These are phyloP conservation scores for Gorsachius goisagi DNA, from an alignment of 2,113 vertebrate species.

Conservation along the genomic window DNA sequence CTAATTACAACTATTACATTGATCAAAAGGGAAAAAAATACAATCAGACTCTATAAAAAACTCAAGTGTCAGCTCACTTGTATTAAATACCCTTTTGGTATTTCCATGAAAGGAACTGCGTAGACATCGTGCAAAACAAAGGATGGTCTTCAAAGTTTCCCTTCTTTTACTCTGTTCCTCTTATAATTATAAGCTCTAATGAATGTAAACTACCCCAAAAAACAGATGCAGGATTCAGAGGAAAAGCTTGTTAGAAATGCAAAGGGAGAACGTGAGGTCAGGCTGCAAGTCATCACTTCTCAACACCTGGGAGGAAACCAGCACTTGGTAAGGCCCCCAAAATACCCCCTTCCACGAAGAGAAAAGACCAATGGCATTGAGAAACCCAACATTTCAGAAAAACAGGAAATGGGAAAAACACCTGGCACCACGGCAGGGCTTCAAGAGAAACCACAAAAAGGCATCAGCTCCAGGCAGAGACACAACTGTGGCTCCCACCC, in stretches of 20 bases:
- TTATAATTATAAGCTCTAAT: background rate
- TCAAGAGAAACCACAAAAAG: background rate
- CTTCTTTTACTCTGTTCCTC: background rate
- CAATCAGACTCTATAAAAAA: background rate
- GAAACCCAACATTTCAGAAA: background rate
- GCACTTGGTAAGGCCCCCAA: background rate
- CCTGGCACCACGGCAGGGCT: background rate
- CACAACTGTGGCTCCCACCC: background rate
- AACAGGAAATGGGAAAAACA: background rate
- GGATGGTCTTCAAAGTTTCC: constrained; percentile 19
- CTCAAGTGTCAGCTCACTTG: background rate
- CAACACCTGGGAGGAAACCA: background rate
- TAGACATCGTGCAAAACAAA: background rate
- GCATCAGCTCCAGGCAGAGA: background rate
- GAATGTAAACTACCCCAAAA: background rate
- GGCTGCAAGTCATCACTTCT: background rate
- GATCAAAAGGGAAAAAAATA: constrained; percentile 40
- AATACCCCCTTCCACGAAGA: background rate
- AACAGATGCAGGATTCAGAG: background rate
- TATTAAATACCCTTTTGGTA: background rate
- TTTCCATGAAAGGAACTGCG: background rate
- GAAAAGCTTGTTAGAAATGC: background rate
- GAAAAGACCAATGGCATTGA: background rate
- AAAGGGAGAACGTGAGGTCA: background rate
- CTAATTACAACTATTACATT: constrained; percentile 56